Evolutionary conservation across 2,113 vertebrate species (phyloP).

Genomic region (Salvelinus alpinus): DNA sequence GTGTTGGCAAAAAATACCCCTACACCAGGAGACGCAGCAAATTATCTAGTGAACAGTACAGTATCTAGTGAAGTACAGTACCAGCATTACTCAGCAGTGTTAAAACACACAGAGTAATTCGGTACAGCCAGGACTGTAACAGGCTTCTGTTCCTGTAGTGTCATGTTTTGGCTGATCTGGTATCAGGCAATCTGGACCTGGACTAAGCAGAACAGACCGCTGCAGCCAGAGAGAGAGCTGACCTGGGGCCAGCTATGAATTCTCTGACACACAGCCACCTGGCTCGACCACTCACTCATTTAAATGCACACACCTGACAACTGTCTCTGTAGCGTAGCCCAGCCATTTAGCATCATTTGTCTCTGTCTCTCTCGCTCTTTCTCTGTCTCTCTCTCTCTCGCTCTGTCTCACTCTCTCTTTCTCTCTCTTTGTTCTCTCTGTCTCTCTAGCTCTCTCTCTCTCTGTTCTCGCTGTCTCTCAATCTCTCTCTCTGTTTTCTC

Average conservation of each 20-base stretch:
- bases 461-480: background rate
- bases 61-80: too few species aligned
- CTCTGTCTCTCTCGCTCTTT: background rate
- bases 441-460: too few species aligned
- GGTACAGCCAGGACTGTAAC: background rate
- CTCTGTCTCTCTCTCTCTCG: too few species aligned
- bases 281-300: background rate
- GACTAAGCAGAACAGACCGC: background rate
- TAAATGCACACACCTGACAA: background rate
- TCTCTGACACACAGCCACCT: slow-evolving; percentile 2
- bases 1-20: too few species aligned
- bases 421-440: too few species aligned
- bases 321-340: background rate
- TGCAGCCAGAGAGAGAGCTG: background rate
- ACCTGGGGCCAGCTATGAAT: background rate
- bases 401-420: too few species aligned
- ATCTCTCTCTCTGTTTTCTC: too few species aligned
- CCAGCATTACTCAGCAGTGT: too few species aligned
- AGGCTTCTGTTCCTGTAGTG: background rate
- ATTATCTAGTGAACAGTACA: too few species aligned
- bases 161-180: background rate
- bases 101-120: too few species aligned
- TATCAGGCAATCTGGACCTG: background rate
- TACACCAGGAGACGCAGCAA: too few species aligned
- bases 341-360: background rate